Percentiles rank a stretch among this genome's conserved stretches.
These are phyloP conservation scores for Synaphobranchus kaupii DNA, from an alignment of 2,797 vertebrate genomes.

Conservation along the genomic window DNA sequence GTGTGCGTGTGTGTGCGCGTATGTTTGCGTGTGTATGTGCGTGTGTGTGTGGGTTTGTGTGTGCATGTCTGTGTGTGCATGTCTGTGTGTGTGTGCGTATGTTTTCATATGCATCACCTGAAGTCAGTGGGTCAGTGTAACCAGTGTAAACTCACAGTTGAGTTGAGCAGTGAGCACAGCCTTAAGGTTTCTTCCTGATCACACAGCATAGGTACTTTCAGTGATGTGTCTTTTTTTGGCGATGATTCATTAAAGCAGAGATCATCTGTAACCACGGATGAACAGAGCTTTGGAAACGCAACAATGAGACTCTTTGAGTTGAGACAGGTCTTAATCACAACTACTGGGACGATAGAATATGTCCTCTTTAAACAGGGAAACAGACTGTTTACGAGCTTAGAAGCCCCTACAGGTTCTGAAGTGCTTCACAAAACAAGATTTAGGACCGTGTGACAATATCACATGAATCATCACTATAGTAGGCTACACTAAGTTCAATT, in stretches of 20 bases:
- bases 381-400: not conserved
- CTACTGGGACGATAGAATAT: not conserved
- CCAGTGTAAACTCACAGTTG: not conserved
- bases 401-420: not conserved
- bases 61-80: not conserved
- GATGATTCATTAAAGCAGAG: not conserved
- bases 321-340: constrained; percentile 7
- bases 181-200: not conserved
- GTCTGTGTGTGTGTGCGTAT: not conserved
- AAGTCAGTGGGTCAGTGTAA: not conserved
- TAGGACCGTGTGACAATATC: not conserved
- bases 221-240: not conserved
- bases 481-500: not conserved
- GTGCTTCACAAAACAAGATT: not conserved
- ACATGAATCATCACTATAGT: not conserved
- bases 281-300: not conserved
- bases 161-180: too few relatives aligned
- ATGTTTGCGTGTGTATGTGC: not conserved
- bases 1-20: not conserved
- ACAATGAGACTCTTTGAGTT: not conserved
- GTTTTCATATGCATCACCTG: not conserved
- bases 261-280: not conserved
- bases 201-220: too few relatives aligned
- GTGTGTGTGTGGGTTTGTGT: not conserved
- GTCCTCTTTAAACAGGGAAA: not conserved